Conservation (phyloP, 2,113 vertebrate species). For the Acanthisitta chloris region DNA sequence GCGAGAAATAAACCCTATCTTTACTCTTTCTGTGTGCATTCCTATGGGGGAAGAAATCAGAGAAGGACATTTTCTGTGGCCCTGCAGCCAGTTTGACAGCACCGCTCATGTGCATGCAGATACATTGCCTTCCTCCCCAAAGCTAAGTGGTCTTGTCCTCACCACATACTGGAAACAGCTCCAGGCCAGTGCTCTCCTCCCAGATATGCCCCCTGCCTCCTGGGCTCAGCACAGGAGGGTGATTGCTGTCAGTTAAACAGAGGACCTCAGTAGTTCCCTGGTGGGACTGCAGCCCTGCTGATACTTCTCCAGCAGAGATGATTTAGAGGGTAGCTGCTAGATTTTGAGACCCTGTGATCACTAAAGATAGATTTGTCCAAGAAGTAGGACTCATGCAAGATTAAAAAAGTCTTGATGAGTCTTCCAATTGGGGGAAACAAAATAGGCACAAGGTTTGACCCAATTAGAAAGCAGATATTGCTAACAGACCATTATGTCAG, state of each 20-base stretch:
- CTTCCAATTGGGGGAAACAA: neutral
- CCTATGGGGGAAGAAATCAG: neutral
- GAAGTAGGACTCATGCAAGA: neutral
- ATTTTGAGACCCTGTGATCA: neutral
- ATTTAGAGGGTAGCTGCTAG: neutral
- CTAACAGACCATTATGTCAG: neutral
- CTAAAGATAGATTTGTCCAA: neutral
- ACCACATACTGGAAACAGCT: neutral
- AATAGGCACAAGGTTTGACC: neutral
- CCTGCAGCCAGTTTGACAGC: neutral
- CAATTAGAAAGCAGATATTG: neutral
- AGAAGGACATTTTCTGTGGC: neutral
- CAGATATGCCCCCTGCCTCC: neutral
- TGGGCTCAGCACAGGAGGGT: accelerated
- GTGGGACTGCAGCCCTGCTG: neutral
- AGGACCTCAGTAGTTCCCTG: neutral
- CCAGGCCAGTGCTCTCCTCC: neutral
- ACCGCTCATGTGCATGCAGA: accelerated
- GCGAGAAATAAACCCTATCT: neutral
- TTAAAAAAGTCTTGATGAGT: neutral
- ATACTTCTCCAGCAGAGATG: neutral
- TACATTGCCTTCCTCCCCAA: neutral
- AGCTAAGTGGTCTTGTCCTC: neutral
- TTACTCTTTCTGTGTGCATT: neutral
- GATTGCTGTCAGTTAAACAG: neutral